phyloP scores from a whole-genome alignment of 2,888 invertebrate genomes.

The Drosophila lacicola region DNA sequence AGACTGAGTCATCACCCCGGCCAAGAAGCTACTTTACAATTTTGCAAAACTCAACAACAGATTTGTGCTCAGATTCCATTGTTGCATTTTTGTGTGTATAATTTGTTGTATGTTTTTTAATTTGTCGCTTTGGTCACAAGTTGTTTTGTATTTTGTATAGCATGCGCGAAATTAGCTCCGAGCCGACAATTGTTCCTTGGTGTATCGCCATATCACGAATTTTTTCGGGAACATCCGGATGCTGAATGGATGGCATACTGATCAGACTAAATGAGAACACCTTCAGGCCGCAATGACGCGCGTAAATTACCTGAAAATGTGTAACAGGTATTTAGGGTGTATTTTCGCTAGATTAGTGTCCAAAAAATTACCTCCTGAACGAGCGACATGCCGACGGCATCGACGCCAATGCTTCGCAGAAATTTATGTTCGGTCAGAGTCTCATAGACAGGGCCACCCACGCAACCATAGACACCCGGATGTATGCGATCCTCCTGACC shows the following conservation, averaged over 20 bases:
- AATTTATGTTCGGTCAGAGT: slow-evolving; percentile 96
- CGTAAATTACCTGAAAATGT: slow-evolving; percentile 87
- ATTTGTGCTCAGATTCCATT: no score
- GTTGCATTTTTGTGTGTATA: background rate
- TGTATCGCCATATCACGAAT: slow-evolving; percentile 57
- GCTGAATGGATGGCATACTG: slow-evolving; percentile 86
- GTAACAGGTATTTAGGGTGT: no score
- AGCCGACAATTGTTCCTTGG: slow-evolving; percentile 88
- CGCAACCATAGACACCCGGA: slow-evolving; percentile 96
- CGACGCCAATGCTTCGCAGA: slow-evolving; percentile 92
- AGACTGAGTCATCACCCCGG: no score
- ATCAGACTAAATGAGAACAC: slow-evolving; percentile 97
- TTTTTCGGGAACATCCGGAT: slow-evolving; percentile 87
- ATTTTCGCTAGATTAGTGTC: background rate
- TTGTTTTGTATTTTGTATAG: slow-evolving; percentile 84
- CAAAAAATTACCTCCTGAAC: slow-evolving; percentile 88
- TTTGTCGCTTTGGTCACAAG: slow-evolving; percentile 1
- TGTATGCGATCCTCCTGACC: slow-evolving; percentile 90
- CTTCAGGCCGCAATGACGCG: slow-evolving; percentile 94
- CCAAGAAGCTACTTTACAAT: no score
- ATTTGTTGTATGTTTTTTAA: background rate
- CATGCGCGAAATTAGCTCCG: slow-evolving; percentile 88
- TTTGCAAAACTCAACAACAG: no score
- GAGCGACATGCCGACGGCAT: slow-evolving; percentile 93
- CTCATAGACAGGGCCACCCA: slow-evolving; percentile 97